phyloP scores from a whole-genome alignment of 1,140 invertebrate species.

The Tyrophagus putrescentiae region DNA sequence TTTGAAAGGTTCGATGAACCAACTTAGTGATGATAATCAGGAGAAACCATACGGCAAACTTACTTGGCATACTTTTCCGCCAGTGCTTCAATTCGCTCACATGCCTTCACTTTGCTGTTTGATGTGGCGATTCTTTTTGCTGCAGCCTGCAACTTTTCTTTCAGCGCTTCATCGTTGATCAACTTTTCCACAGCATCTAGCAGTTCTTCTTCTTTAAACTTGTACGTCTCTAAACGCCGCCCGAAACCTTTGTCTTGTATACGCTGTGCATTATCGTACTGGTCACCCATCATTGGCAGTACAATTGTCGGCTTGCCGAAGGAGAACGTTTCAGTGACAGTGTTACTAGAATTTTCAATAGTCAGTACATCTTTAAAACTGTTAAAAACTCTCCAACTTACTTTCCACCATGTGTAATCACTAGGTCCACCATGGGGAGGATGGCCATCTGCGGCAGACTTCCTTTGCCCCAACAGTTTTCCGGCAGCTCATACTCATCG shows the following conservation, averaged over 20 bases:
- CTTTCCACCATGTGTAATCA: constrained; percentile 24
- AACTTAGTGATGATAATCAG: too few relatives aligned
- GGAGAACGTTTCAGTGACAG: constrained; percentile 14
- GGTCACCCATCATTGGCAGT: constrained; percentile 20
- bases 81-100: constrained; percentile 10
- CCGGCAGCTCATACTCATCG: constrained; percentile 22
- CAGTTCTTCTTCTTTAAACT: constrained; percentile 17
- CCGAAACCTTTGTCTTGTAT: constrained; percentile 20
- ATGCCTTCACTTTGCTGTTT: background rate
- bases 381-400: background rate
- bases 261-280: constrained; percentile 23
- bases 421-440: constrained; percentile 17
- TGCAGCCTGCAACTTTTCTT: background rate
- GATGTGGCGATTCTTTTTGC: background rate
- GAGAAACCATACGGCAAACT: too few relatives aligned
- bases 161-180: constrained; percentile 13
- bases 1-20: too few relatives aligned
- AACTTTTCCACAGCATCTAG: constrained; percentile 19
- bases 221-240: constrained; percentile 14
- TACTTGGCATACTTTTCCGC: too few relatives aligned
- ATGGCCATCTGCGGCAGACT: constrained; percentile 13
- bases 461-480: constrained; percentile 23
- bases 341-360: background rate
- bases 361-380: too few relatives aligned
- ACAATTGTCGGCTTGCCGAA: constrained; percentile 22